Conservation (phyloP, 2,888 invertebrate genomes). For the Amiota communis region DNA sequence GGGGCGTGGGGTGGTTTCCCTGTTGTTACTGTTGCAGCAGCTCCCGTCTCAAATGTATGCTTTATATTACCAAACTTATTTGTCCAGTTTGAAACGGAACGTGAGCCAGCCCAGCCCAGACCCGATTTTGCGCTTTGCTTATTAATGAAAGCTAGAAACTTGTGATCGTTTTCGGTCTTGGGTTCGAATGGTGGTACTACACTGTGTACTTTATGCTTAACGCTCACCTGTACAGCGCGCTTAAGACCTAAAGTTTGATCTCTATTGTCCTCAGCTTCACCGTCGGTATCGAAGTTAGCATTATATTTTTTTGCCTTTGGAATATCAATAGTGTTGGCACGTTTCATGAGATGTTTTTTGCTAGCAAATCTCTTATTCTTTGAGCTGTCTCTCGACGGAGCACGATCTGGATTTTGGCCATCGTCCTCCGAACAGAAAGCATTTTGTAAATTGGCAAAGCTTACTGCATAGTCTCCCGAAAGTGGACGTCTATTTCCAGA, state of each 20-base stretch:
- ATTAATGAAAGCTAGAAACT: slow-evolving; percentile 87
- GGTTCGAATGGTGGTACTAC: slow-evolving; percentile 82
- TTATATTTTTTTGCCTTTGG: slow-evolving; percentile 77
- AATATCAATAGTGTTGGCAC: slow-evolving; percentile 92
- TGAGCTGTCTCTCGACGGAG: slow-evolving; percentile 8
- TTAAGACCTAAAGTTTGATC: slow-evolving; percentile 74
- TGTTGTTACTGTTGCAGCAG: slow-evolving; percentile 67
- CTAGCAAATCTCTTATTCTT: slow-evolving; percentile 70
- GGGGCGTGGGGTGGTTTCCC: slow-evolving; percentile 73
- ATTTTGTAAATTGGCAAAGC: slow-evolving; percentile 53
- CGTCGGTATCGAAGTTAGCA: slow-evolving; percentile 75
- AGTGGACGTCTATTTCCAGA: slow-evolving; percentile 52
- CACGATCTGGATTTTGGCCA: slow-evolving; percentile 1
- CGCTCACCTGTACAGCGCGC: slow-evolving; percentile 77
- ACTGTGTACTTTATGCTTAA: slow-evolving; percentile 72
- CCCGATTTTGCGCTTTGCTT: slow-evolving; percentile 78
- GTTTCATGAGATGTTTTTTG: slow-evolving; percentile 86
- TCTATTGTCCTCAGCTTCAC: slow-evolving; percentile 65
- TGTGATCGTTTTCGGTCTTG: slow-evolving; percentile 88
- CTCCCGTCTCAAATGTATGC: slow-evolving; percentile 81
- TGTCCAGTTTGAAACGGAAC: slow-evolving; percentile 81
- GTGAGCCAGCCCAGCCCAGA: slow-evolving; percentile 68
- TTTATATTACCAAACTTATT: slow-evolving; percentile 88
- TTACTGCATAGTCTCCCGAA: slow-evolving; percentile 66
- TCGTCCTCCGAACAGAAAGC: background rate